These are phyloP conservation scores for Drosophila sturtevanti DNA, from an alignment of 1,140 invertebrate genomes.

Conservation along the genomic window DNA sequence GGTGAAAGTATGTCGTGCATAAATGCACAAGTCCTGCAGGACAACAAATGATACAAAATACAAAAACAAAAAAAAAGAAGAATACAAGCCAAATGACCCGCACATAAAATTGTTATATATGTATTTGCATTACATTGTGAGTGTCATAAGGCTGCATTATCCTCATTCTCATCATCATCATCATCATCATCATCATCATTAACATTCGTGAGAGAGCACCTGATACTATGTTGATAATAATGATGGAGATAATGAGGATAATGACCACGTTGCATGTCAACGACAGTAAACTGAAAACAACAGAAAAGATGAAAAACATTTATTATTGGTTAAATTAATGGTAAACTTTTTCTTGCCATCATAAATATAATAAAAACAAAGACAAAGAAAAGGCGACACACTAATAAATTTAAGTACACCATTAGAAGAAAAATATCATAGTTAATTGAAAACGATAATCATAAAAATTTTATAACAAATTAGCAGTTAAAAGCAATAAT, in stretches of 20 bases:
- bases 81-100: slow-evolving; percentile 17
- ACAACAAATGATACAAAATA: slow-evolving; percentile 11
- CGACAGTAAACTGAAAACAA: background rate
- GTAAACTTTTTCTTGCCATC: background rate
- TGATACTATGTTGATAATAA: background rate
- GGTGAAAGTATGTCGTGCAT: background rate
- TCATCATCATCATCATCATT: slow-evolving; percentile 1
- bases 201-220: too few relatives aligned
- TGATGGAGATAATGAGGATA: slow-evolving; percentile 19
- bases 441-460: background rate
- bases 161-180: background rate
- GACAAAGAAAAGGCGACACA: too few relatives aligned
- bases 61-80: too few relatives aligned
- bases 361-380: background rate
- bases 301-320: background rate
- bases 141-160: too few relatives aligned
- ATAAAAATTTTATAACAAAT: too few relatives aligned
- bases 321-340: background rate
- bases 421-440: background rate
- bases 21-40: background rate
- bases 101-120: slow-evolving; percentile 38
- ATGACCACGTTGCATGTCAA: slow-evolving; percentile 26
- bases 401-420: too few relatives aligned
- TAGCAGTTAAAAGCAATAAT: too few relatives aligned
- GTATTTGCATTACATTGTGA: slow-evolving; percentile 23